Evolutionary conservation across 2,797 vertebrate species (phyloP), one percentile per base, ranked within the genome.

Genomic region (Micrastur ruficollis): DNA sequence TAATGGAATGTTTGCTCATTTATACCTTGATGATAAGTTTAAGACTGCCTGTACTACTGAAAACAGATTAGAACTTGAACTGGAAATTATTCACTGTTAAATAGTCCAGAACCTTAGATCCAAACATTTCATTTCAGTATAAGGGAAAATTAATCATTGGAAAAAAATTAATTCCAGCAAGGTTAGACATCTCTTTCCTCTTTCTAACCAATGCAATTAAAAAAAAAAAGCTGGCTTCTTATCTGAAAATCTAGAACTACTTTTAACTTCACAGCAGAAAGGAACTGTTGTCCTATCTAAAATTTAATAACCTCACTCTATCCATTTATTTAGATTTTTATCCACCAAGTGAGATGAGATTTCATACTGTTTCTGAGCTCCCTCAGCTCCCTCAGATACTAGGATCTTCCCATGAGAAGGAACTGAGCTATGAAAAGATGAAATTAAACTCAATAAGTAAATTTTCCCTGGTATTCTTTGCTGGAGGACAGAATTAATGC

Each of bases 1-100:
- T 97, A 98, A 97, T 97, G 97, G 98, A 97, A 98, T 98, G 96
- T 98, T 98, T 98, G 96, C 94, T 98, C 97, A 96, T 97, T 97
- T 98, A 82, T 97, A 96, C 63, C 82, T 93, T 94, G 93, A 93
- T 96, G 89, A 67, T 93, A 97, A 96, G 81, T 96, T 87, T 96
- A 97, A 97, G 81, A 89, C 87, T 95, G 44, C 16, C 31, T 66
- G 67, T 75, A 94, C n/a, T 87, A 96, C 63, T 93, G 73, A 85
- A 95, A 98, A 97, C 95, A 97, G 81, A 96, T 97, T 87, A 96
- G 67, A 95, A 81, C 40, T 73, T 70, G 62, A 96, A 34, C 29
- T 92, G 50, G 70, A 97, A 97, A 96, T 97, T 97, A 95, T 93
- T 97, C 92, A 95, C 66, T 95, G 73, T 81, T 95, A 96, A 97